A percentile compares a stretch with the other conserved stretches of the same genome.
Evolutionary conservation across 2,888 invertebrate genomes (phyloP).

Genomic region (Tortrix viridana): DNA sequence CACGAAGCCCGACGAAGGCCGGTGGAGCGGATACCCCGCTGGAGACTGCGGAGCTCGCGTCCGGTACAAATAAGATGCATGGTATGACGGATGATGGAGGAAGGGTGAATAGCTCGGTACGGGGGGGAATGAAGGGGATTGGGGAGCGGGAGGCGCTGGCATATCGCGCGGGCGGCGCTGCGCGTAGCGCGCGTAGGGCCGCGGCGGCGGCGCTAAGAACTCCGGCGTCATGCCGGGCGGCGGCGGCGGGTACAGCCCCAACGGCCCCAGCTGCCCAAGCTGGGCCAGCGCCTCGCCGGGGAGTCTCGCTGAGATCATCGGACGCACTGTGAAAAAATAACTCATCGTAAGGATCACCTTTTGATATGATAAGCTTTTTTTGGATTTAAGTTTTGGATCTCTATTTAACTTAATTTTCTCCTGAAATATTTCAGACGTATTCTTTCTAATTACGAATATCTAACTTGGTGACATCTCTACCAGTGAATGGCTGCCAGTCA

Average conservation of each 20-base stretch:
- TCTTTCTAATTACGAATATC: no score
- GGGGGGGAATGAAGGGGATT: slow-evolving; percentile 60
- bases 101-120: slow-evolving; percentile 73
- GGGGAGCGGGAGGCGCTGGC: slow-evolving; percentile 55
- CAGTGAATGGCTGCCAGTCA: no score
- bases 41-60: slow-evolving; percentile 69
- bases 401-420: no score
- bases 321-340: slow-evolving; percentile 73
- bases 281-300: slow-evolving; percentile 87
- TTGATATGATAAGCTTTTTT: no score
- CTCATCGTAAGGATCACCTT: no score
- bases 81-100: slow-evolving; percentile 73
- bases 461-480: no score
- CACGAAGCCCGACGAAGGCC: slow-evolving; percentile 74
- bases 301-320: slow-evolving; percentile 88
- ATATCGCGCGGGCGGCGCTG: slow-evolving; percentile 68
- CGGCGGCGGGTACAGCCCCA: slow-evolving; percentile 83
- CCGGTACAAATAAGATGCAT: slow-evolving; percentile 74
- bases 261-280: slow-evolving; percentile 83
- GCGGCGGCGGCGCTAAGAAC: slow-evolving; percentile 87
- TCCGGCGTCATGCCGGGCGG: slow-evolving; percentile 81
- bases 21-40: slow-evolving; percentile 65
- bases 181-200: slow-evolving; percentile 83
- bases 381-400: no score
- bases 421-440: no score